These are phyloP conservation scores for Leptonema lineaticorne DNA, from an alignment of 1,140 invertebrate genomes.

Conservation along the genomic window DNA sequence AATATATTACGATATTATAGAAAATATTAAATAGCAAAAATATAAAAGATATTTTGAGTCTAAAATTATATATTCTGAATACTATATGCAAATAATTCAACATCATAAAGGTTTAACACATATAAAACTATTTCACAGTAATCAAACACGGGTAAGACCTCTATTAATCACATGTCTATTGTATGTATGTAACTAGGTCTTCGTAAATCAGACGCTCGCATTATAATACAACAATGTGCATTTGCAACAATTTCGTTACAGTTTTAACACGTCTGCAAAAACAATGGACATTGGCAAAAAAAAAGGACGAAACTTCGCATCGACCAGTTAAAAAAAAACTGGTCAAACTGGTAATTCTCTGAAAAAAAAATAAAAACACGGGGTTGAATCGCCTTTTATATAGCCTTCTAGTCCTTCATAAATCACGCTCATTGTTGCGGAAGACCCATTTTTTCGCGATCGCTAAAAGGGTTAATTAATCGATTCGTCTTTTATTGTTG, in stretches of 20 bases:
- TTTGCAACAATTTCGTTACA: slow-evolving; percentile 6
- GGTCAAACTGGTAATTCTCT: slow-evolving; percentile 25
- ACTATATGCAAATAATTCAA: no score
- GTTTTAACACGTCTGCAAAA: slow-evolving; percentile 18
- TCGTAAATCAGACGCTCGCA: slow-evolving; percentile 7
- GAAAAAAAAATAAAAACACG: slow-evolving; percentile 4
- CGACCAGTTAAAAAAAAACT: slow-evolving; percentile 31
- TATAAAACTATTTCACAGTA: not conserved
- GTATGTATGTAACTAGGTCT: not conserved
- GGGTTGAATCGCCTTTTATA: not conserved
- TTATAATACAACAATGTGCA: no score
- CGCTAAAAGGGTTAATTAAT: slow-evolving; percentile 40
- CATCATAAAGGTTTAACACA: no score
- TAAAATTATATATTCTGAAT: no score
- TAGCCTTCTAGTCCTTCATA: slow-evolving; percentile 26
- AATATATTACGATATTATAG: no score
- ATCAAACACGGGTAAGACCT: not conserved
- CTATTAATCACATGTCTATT: not conserved
- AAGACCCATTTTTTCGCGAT: slow-evolving; percentile 34
- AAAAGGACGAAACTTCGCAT: no score
- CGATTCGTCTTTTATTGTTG: no score
- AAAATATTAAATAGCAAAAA: no score
- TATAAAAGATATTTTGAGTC: no score
- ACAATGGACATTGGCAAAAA: slow-evolving; percentile 31
- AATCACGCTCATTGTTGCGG: slow-evolving; percentile 39